Conservation (phyloP, 2,113 vertebrate species). For the Esox niger region DNA sequence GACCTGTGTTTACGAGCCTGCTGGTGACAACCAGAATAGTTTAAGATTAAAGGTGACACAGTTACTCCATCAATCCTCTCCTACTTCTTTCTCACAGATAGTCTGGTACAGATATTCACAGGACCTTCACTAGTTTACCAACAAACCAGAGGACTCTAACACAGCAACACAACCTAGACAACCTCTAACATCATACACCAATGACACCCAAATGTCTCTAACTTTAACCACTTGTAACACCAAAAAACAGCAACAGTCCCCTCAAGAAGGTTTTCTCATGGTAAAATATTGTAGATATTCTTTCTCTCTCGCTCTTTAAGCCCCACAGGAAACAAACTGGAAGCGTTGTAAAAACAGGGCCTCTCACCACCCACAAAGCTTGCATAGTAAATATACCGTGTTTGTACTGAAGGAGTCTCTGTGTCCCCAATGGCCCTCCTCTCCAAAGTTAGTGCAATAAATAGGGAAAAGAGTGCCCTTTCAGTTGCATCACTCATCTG, state of each 20-base stretch:
- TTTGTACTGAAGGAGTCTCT: constrained; percentile 12
- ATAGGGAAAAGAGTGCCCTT: too few species aligned
- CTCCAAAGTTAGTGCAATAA: too few species aligned
- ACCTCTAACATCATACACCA: too few species aligned
- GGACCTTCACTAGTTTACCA: too few species aligned
- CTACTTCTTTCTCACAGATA: constrained; percentile 2
- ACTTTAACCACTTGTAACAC: background rate
- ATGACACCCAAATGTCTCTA: background rate
- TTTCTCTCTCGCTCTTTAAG: background rate
- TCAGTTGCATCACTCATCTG: background rate
- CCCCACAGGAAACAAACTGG: background rate
- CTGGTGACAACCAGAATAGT: constrained; percentile 34
- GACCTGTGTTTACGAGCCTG: constrained; percentile 40
- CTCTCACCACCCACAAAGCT: constrained; percentile 2
- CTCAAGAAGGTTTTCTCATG: too few species aligned
- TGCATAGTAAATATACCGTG: constrained; percentile 23
- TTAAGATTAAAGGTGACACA: constrained; percentile 40
- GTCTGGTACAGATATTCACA: background rate
- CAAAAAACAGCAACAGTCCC: too few species aligned
- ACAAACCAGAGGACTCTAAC: too few species aligned
- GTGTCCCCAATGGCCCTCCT: too few species aligned
- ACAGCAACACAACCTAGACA: too few species aligned
- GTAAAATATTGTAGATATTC: too few species aligned
- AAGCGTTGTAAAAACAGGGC: background rate
- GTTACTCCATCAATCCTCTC: constrained; percentile 8